A percentile compares a stretch with the other conserved stretches of the same genome.
Evolutionary conservation across 2,888 invertebrate genomes (phyloP).

Genomic region (Geotrupes spiniger): DNA sequence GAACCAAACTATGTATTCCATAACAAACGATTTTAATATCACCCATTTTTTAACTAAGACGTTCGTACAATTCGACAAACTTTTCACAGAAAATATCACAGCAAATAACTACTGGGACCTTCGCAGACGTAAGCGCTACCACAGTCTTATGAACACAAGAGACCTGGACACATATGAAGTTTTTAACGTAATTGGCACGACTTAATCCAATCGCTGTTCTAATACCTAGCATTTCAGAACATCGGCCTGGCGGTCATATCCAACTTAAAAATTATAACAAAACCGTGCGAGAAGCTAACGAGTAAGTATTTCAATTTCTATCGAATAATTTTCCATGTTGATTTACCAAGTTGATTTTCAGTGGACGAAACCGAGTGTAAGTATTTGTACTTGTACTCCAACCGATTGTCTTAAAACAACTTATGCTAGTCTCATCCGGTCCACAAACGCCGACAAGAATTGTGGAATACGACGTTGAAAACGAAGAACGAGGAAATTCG

Average conservation of each 20-base stretch:
- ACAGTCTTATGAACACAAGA: constrained; percentile 30
- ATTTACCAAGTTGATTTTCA: neutral
- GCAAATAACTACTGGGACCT: neutral
- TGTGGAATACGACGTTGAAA: constrained; percentile 37
- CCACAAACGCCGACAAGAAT: too few species aligned
- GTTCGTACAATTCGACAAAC: too few species aligned
- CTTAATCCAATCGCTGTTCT: neutral
- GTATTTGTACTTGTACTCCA: constrained; percentile 6
- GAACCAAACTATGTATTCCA: too few species aligned
- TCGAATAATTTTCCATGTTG: neutral
- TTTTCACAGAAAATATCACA: constrained; percentile 1
- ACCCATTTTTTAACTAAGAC: too few species aligned
- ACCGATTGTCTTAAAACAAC: constrained; percentile 2
- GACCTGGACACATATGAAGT: constrained; percentile 44
- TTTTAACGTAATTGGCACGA: constrained; percentile 38
- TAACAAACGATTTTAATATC: too few species aligned
- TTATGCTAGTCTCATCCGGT: too few species aligned
- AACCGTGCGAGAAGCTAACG: constrained; percentile 20
- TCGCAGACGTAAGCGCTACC: constrained; percentile 4
- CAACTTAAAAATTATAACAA: constrained; percentile 22
- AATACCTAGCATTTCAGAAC: constrained; percentile 28
- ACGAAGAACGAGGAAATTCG: constrained; percentile 45
- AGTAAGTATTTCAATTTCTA: neutral
- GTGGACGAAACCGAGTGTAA: neutral
- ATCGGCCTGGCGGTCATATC: constrained; percentile 32